Evolutionary conservation across 2,113 vertebrate genomes (phyloP), one percentile per base, ranked within the genome.

Genomic region (Ictalurus furcatus): DNA sequence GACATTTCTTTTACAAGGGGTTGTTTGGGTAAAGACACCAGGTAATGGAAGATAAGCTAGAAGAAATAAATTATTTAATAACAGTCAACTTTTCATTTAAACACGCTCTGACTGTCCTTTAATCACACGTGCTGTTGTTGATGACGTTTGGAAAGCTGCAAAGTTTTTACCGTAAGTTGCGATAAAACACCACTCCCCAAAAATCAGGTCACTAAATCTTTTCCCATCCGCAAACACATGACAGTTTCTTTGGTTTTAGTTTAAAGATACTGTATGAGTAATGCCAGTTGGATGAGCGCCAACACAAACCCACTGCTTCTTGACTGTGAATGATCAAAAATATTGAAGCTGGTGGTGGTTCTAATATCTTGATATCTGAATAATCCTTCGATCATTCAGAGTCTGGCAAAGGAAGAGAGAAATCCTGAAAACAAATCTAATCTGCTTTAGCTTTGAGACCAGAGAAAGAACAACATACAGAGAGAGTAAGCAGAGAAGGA

Each of bases 121-220:
- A 23, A 37, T 76, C 16, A 17, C 21, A 21, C 16, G 0, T 37
- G 12, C 0, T 83, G 21, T 23, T 61, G 48, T 30, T 6, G 7
- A 13, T 84, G 56, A 65, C 11, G 56, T 65, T 56, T 65, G 67
- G 80, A 61, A 73, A n/a, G 23, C 25, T 52, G 28, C 9, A 63
- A 48, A 17, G 25, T 65, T 9, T 69, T 89, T 85, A 80, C 73
- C 40, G 78, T 56, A 78, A 89, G 59, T 67, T 63, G 25, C 1
- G 87, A 52, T 52, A 78, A 56, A 28, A 56, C 23, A 67, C 40
- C 37, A 34, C 61, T 85, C 80, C 88, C 83, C 88, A 37, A 85
- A 85, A 89, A 65, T 14, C 34, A n/a, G 13, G 8, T 30, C 61
- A 69, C 28, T 40, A 12, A n/a, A 79, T 85, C 83, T 34, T 40